A percentile compares a stretch with the other conserved stretches of the same genome.
Evolutionary conservation across 2,888 invertebrate species (phyloP).

Genomic region (Escarpia spicata): DNA sequence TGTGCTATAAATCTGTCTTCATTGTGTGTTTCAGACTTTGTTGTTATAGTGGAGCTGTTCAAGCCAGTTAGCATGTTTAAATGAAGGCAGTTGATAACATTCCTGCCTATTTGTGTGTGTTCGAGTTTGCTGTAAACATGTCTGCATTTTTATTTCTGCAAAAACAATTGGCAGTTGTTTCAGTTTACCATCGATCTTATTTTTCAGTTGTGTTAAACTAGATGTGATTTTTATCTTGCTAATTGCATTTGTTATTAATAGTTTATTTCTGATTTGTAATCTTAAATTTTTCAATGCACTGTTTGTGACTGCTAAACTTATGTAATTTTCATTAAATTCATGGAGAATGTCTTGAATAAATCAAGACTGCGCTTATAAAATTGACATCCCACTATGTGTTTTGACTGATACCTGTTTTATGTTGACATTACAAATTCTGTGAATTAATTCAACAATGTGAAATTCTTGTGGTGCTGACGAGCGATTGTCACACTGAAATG

Average conservation of each 20-base stretch:
- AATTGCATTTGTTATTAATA: background rate
- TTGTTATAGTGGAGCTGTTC: background rate
- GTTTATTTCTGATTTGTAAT: background rate
- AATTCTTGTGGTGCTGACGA: background rate
- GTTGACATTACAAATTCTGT: background rate
- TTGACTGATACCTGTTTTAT: background rate
- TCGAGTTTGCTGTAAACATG: background rate
- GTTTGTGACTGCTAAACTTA: background rate
- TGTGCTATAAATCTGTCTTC: background rate
- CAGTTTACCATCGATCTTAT: background rate
- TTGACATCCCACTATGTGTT: background rate
- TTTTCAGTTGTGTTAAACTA: background rate
- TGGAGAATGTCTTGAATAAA: background rate
- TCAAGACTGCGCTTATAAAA: background rate
- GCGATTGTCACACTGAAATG: background rate
- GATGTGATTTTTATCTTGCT: background rate
- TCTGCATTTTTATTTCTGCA: background rate
- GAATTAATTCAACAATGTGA: background rate
- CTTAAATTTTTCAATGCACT: background rate
- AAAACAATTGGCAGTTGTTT: background rate
- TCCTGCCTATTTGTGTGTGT: background rate
- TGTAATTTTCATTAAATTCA: background rate
- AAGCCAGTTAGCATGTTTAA: background rate
- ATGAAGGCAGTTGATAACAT: background rate
- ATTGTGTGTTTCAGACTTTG: background rate